Evolutionary conservation across 2,113 vertebrate genomes (phyloP), one percentile per base, ranked within the genome.

Genomic region (Limnothrissa miodon): DNA sequence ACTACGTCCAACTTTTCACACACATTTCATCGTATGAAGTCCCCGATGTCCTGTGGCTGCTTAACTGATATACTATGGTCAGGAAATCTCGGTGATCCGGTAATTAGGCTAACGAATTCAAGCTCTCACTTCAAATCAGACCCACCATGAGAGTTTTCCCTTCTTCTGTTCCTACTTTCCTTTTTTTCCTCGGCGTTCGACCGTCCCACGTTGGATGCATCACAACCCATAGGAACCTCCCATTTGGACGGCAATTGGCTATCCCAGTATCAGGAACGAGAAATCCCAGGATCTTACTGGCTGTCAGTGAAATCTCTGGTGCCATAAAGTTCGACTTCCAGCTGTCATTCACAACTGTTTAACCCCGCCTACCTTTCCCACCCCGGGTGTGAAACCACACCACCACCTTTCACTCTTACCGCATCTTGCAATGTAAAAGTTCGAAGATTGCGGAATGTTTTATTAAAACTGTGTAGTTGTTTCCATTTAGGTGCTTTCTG

Each of bases 321-420:
- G 45, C 51, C 15, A 59, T 66, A 4, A 17, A 82, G 81, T 84
- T n/a, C 81, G 80, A 90, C 84, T 25, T 88, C 6, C 1, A 79
- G 45, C 90, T 84, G 95, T 95, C 96, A 93, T 87, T 96, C 95
- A 95, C 44, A 1, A 78, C 79, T 78, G 4, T 51, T 83, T 85
- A 81, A 87, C 81, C 86, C 94, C 95, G 90, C 93, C 96, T 29
- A 86, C 51, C 89, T 95, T 96, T 96, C 95, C 94, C 96, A 97
- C 96, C 94, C 95, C 80, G 94, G 95, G 97, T 97, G 97, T 96
- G 96, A 98, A 97, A 93, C 93, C 92, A 90, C 95, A 80, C 78
- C 92, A 78, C 93, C 93, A 85, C 90, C 91, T 83, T 87, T 92
- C 90, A 92, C 91, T 93, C 92, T 93, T 92, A 87, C 89, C 90